Conservation (phyloP, 1,140 invertebrate genomes). For the Drosophila bocki region DNA sequence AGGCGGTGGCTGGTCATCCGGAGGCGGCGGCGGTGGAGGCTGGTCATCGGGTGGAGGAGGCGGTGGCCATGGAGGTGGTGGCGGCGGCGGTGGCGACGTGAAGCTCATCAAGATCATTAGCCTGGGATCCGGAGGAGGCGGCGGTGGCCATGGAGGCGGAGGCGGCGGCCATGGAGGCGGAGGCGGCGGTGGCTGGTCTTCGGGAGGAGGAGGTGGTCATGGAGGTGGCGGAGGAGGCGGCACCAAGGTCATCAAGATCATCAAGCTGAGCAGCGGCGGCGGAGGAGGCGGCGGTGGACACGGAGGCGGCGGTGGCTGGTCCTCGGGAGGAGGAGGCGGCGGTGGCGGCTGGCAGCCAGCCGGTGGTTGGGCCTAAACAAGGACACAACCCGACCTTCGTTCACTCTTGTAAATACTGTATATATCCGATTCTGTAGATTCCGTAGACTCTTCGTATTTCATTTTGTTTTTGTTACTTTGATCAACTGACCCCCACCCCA, state of each 20-base stretch:
- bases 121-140: slow-evolving; percentile 53
- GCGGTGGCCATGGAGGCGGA: slow-evolving; percentile 60
- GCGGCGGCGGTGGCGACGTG: slow-evolving; percentile 59
- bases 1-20: slow-evolving; percentile 56
- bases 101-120: slow-evolving; percentile 67
- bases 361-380: slow-evolving; percentile 73
- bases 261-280: slow-evolving; percentile 47
- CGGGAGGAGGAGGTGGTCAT: slow-evolving; percentile 44
- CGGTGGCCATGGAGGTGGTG: slow-evolving; percentile 62
- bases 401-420: slow-evolving; percentile 71
- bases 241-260: slow-evolving; percentile 64
- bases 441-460: slow-evolving; percentile 4
- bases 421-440: slow-evolving; percentile 35
- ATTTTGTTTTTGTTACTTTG: slow-evolving; percentile 27
- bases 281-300: slow-evolving; percentile 57
- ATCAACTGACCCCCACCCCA: neutral
- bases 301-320: slow-evolving; percentile 38
- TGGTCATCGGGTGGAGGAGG: slow-evolving; percentile 66
- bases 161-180: slow-evolving; percentile 47
- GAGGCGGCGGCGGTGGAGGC: slow-evolving; percentile 55
- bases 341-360: slow-evolving; percentile 79
- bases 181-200: slow-evolving; percentile 57
- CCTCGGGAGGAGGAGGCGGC: slow-evolving; percentile 44
- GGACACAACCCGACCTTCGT: neutral
- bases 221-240: slow-evolving; percentile 40